phyloP scores from a whole-genome alignment of 2,888 invertebrate genomes.

The Harmothoe impar region DNA sequence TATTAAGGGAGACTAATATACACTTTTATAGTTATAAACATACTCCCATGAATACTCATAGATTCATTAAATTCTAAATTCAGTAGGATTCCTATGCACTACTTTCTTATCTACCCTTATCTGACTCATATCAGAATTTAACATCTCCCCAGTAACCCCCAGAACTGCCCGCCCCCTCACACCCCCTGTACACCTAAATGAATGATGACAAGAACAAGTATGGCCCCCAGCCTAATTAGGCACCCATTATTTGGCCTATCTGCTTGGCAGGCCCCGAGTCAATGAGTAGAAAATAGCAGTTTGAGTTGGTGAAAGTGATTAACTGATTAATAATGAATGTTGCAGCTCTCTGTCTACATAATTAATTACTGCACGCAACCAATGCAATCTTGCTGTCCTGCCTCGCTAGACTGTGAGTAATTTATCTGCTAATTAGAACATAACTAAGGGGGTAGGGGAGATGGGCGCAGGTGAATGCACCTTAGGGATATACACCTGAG shows the following conservation, averaged over 20 bases:
- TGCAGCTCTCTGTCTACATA: background rate
- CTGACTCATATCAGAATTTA: no score
- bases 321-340: slow-evolving; percentile 31
- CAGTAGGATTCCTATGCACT: no score
- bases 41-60: no score
- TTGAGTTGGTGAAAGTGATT: slow-evolving; percentile 16
- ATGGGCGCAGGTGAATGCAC: background rate
- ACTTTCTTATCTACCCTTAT: no score
- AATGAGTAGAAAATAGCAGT: slow-evolving; percentile 42
- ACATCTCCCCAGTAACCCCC: no score
- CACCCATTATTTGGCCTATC: slow-evolving; percentile 21
- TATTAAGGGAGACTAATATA: no score
- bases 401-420: background rate
- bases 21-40: no score
- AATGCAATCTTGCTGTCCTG: background rate
- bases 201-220: slow-evolving; percentile 15
- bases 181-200: background rate
- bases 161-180: background rate
- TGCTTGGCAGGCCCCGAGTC: background rate
- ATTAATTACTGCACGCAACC: background rate
- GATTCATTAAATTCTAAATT: no score
- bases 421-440: slow-evolving; percentile 39
- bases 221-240: slow-evolving; percentile 30
- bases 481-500: no score
- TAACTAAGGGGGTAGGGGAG: background rate